Evolutionary conservation across 2,888 invertebrate genomes (phyloP).

Genomic region (Furcula furcula): DNA sequence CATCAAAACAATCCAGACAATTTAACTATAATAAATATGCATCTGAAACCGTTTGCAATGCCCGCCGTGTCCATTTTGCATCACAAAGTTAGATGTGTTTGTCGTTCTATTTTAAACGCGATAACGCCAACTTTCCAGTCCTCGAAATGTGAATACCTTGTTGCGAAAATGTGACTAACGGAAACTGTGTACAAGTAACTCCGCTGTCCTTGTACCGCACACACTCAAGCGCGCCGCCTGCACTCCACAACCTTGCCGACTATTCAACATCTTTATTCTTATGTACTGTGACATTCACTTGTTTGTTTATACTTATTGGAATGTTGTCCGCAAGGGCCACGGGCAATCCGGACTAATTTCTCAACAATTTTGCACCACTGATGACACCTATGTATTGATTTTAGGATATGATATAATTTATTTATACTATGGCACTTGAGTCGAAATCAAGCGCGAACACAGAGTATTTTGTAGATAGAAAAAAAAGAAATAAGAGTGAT

Average conservation of each 20-base stretch:
- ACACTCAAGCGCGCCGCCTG: constrained; percentile 9
- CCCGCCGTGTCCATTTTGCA: constrained; percentile 70
- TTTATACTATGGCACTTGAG: too few species aligned
- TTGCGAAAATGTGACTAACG: constrained; percentile 81
- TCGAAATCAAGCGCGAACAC: too few species aligned
- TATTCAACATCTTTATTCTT: background rate
- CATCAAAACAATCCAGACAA: constrained; percentile 22
- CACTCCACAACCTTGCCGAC: background rate
- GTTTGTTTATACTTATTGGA: too few species aligned
- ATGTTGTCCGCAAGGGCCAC: too few species aligned
- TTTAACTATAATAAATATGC: constrained; percentile 38
- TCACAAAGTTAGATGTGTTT: constrained; percentile 79
- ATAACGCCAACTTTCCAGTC: constrained; percentile 79
- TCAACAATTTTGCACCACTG: too few species aligned
- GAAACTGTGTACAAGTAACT: constrained; percentile 79
- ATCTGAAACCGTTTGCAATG: constrained; percentile 39
- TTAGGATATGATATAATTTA: too few species aligned
- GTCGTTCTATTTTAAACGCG: constrained; percentile 80
- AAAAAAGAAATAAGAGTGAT: too few species aligned
- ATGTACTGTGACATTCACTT: background rate
- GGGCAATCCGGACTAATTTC: too few species aligned
- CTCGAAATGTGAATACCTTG: constrained; percentile 82
- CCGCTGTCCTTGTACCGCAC: constrained; percentile 52
- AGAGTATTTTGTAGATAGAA: too few species aligned
- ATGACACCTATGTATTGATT: too few species aligned